Evolutionary conservation across 2,888 invertebrate species (phyloP), one percentile per base, ranked within the genome.

Genomic region (Drosophila histrio): DNA sequence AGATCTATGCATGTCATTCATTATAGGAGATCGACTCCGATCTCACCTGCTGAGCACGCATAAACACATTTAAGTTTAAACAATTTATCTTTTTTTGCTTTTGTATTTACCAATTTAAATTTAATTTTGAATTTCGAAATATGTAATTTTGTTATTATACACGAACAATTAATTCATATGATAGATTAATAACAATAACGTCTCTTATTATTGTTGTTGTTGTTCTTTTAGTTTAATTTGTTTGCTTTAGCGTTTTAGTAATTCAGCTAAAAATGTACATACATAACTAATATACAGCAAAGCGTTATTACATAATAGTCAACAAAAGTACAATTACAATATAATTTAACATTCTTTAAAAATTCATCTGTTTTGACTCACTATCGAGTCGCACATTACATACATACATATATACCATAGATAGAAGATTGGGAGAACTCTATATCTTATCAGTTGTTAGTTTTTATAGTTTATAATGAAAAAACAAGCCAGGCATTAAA

Each of bases 281-380:
- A 81, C 77, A 79, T 70, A 89, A 86, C 85, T 84, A 84, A 87
- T 87, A 79, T 75, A 89, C 78, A 89, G 77, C 77, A 76, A 84
- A 88, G 89, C 88, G 82, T 71, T 78, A 78, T 89, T 76, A 82
- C 82, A 71, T 87, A 87, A 89, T 87, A 87, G 88, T 89, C 89
- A 89, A 87, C 89, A 89, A 87, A 87, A 82, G 78, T 87, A 88
- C 73, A 79, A 83, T 81, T 79, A 77, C 80, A 76, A 69, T 53
- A 36, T 38, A 43, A 36, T 60, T 52, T 43, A 59, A 41, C 54
- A 59, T 53, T 53, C 32, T 61, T 50, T 44, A 63, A 58, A 70
- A 61, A 53, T 43, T 34, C 34, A 56, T 53, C 52, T 64, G 41
- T 34, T 32, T 24, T 5, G 9, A 26, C 56, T 56, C 36, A 19